Percentiles rank a stretch among this genome's conserved stretches.
Conservation (phyloP, 2,888 invertebrate species). For the Dryococelus australis region DNA sequence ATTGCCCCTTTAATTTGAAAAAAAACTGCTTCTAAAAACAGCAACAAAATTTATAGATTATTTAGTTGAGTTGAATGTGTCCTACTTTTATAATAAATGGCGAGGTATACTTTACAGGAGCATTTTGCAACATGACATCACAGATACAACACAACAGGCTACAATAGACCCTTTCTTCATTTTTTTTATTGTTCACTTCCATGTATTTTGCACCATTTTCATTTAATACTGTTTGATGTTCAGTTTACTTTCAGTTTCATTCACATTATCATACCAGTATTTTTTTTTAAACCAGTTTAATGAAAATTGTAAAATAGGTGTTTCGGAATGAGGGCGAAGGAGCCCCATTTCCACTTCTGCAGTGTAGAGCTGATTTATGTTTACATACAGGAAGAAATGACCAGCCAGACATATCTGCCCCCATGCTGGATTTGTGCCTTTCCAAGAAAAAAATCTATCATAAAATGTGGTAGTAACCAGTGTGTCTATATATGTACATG, state of each 20-base stretch:
- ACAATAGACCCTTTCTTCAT: no score
- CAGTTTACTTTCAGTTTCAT: neutral
- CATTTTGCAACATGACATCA: no score
- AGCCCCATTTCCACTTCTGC: neutral
- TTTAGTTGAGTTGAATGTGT: no score
- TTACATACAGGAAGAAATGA: constrained; percentile 20
- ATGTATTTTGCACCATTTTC: neutral
- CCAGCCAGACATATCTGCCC: constrained; percentile 37
- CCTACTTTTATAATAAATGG: no score
- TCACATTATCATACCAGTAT: neutral
- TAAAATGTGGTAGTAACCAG: constrained; percentile 12
- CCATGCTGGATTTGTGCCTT: constrained; percentile 39
- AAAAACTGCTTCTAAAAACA: no score
- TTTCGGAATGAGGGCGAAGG: neutral
- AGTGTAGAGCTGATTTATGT: constrained; percentile 4
- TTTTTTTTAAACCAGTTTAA: no score
- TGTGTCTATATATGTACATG: neutral
- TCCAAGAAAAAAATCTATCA: constrained; percentile 27
- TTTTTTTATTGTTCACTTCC: no score
- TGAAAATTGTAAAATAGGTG: neutral
- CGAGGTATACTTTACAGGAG: no score
- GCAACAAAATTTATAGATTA: no score
- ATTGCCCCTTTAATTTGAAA: no score
- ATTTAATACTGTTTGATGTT: no score
- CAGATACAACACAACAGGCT: no score